Conservation (phyloP, 2,888 invertebrate species). For the Drosophila prolongata region DNA sequence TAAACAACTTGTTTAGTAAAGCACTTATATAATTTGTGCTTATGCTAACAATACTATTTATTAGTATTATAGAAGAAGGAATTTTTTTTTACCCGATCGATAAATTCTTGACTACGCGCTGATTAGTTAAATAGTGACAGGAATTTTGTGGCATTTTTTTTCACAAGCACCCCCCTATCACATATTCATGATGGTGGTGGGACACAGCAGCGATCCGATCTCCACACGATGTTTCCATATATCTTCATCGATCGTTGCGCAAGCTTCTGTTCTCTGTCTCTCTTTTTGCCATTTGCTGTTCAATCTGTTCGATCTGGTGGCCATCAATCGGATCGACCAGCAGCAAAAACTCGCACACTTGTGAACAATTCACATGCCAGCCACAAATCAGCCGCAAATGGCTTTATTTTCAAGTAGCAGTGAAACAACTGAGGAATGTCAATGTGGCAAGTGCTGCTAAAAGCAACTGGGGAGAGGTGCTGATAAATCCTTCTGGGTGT, state of each 20-base stretch:
- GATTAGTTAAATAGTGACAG: slow-evolving; percentile 6
- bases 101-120: slow-evolving; percentile 8
- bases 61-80: slow-evolving; percentile 4
- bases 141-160: slow-evolving; percentile 11
- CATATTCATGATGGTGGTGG: slow-evolving; percentile 20
- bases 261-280: slow-evolving; percentile 22
- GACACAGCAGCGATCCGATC: slow-evolving; percentile 20
- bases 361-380: slow-evolving; percentile 60
- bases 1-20: neutral
- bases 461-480: neutral
- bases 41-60: neutral
- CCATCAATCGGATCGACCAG: slow-evolving; percentile 12
- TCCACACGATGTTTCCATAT: slow-evolving; percentile 13
- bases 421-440: slow-evolving; percentile 34
- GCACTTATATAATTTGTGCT: slow-evolving; percentile 4
- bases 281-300: slow-evolving; percentile 3
- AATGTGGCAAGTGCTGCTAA: slow-evolving; percentile 38
- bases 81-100: slow-evolving; percentile 3
- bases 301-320: slow-evolving; percentile 1
- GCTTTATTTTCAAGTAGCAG: slow-evolving; percentile 50
- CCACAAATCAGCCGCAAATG: slow-evolving; percentile 60
- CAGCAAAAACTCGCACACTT: slow-evolving; percentile 44
- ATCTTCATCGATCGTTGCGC: slow-evolving; percentile 24
- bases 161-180: neutral
- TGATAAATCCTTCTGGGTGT: slow-evolving; percentile 25